These are phyloP conservation scores for Enteromius radiatus DNA, from an alignment of 2,797 vertebrate genomes.

Conservation along the genomic window DNA sequence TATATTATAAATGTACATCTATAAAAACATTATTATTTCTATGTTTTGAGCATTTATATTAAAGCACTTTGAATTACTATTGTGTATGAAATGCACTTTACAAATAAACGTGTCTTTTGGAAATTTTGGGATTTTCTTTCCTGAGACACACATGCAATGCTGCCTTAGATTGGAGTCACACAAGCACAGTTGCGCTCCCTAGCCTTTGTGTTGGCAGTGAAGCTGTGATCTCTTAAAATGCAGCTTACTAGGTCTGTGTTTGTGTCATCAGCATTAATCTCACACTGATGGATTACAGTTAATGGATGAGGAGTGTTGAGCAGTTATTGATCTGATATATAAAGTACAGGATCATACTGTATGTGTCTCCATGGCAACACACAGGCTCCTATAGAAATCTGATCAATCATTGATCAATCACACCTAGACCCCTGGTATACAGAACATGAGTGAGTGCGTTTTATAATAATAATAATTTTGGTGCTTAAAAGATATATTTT, in stretches of 20 bases:
- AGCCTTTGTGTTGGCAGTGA: background rate
- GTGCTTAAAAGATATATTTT: background rate
- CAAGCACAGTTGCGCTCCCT: background rate
- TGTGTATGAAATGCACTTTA: background rate
- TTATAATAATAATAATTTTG: background rate
- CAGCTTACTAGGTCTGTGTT: background rate
- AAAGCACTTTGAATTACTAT: background rate
- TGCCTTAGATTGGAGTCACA: background rate
- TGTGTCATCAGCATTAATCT: background rate
- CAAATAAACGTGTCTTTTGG: no score
- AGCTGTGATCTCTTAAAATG: background rate
- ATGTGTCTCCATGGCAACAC: background rate
- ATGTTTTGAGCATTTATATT: background rate
- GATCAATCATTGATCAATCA: background rate
- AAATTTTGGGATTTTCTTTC: background rate
- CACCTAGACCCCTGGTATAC: background rate
- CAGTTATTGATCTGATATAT: background rate
- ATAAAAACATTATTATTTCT: no score
- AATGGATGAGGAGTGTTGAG: conserved; percentile 4
- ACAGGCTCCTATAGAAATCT: background rate
- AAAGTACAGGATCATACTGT: background rate
- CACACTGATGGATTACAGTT: background rate
- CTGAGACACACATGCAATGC: background rate
- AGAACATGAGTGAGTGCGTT: background rate
- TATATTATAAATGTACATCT: no score